Evolutionary conservation across 2,888 invertebrate species (phyloP).

Genomic region (Norana najaformis): DNA sequence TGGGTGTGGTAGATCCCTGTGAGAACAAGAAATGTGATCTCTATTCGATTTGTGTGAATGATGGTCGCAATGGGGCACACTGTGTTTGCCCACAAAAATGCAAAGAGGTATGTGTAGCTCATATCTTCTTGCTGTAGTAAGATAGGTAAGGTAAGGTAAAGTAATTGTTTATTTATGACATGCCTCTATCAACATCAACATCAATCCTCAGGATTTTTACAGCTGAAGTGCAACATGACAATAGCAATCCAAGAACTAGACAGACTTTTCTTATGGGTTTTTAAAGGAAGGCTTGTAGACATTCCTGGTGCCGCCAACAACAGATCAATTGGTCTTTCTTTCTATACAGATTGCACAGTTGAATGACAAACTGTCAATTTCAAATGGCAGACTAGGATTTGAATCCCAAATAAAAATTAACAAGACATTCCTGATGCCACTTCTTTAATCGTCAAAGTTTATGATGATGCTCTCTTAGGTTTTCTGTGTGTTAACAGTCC

Average conservation of each 20-base stretch:
- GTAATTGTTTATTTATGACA: not conserved
- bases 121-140: not conserved
- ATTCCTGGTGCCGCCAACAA: too few relatives aligned
- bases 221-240: not conserved
- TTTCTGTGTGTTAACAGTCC: too few relatives aligned
- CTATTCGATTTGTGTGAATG: constrained; percentile 74
- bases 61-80: constrained; percentile 64
- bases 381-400: too few relatives aligned
- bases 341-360: too few relatives aligned
- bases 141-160: not conserved
- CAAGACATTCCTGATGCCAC: too few relatives aligned
- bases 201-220: not conserved
- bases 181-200: too few relatives aligned
- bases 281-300: too few relatives aligned
- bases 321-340: too few relatives aligned
- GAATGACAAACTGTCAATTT: too few relatives aligned
- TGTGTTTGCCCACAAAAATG: constrained; percentile 67
- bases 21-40: constrained; percentile 77
- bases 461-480: too few relatives aligned
- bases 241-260: not conserved
- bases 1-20: constrained; percentile 71
- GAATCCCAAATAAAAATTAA: too few relatives aligned
- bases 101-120: constrained; percentile 53
- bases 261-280: not conserved
- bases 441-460: too few relatives aligned